Base-by-base conservation (phyloP, 2,113 vertebrate genomes). In the Pandion haliaetus region DNA sequence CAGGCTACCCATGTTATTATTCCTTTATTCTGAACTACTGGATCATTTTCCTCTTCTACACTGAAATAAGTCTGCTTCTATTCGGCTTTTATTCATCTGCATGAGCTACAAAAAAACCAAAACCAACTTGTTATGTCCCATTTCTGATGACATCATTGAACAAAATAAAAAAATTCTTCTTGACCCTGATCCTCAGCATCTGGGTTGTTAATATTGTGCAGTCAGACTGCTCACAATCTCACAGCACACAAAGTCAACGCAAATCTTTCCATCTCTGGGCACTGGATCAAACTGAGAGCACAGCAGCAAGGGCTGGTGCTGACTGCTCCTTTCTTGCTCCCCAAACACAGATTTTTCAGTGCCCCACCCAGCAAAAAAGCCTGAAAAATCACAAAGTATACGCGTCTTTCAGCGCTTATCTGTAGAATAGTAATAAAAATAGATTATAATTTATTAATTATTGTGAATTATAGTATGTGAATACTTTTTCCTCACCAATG, bases 251-350 rank as follows among this genome's bases (percentile, higher is more conserved):
- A 44, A 71, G 63, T 61, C 85, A 57, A 17, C 1, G 8, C 61
- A 71, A 72, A 91, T 45, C 88, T 42, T 34, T 36, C 69, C 38
- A 4, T 40, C 72, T 44, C 73, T 14, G 47, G 77, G 61, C 50
- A 66, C 16, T 1, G 1, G 17, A 34, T 69, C 34, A 80, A 6
- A 23, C 10, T 2, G 1, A 14, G 44, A 94, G 13, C 42, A 10
- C 4, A 0, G 40, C 18, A 40, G 36, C 1, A 0, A 70, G 10
- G 1, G 8, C 1, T 13, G 69, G 15, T 34, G 23, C 38, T 3
- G 17, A 25, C 17, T 17, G 10, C 55, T 78, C 55, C 63, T n/a
- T 55, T 34, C 66, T 18, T 16, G 7, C 44, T 32, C 42, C 36
- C 54, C 58, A 83, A 69, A 77, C 1, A 8, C 23, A 40, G 34